phyloP scores from a whole-genome alignment of 2,113 vertebrate species.

The Silurus asotus region DNA sequence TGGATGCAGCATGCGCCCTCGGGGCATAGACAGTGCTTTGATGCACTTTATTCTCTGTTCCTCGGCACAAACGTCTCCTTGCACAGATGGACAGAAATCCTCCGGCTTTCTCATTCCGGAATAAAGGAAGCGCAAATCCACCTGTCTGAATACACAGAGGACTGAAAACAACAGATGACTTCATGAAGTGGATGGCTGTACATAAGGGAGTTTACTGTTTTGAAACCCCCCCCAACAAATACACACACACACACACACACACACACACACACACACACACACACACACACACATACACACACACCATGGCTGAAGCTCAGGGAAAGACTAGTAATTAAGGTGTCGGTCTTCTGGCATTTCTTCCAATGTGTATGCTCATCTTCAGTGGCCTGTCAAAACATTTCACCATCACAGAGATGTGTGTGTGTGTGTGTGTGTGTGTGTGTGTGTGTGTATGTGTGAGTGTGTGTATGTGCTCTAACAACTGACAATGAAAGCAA shows the following conservation, averaged over 20 bases:
- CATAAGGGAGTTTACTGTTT: constrained; percentile 28
- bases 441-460: constrained; percentile 25
- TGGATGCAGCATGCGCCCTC: background rate
- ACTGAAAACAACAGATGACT: constrained; percentile 38
- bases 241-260: constrained; percentile 30
- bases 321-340: constrained; percentile 28
- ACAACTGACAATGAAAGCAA: constrained; percentile 29
- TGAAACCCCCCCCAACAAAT: constrained; percentile 22
- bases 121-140: constrained; percentile 19
- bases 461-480: constrained; percentile 28
- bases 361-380: constrained; percentile 43
- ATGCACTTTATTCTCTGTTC: constrained; percentile 25
- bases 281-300: constrained; percentile 22
- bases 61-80: background rate
- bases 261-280: constrained; percentile 33
- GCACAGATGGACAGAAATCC: constrained; percentile 26
- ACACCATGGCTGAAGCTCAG: constrained; percentile 18
- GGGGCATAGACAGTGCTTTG: constrained; percentile 17
- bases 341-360: constrained; percentile 30
- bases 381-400: constrained; percentile 31
- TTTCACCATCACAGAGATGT: constrained; percentile 31
- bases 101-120: constrained; percentile 15
- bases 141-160: constrained; percentile 33
- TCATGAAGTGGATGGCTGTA: constrained; percentile 20
- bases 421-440: constrained; percentile 37